Percentiles rank a stretch among this genome's conserved stretches.
These are phyloP conservation scores for Trinorchestia longiramus DNA, from an alignment of 1,140 invertebrate genomes.

Conservation along the genomic window DNA sequence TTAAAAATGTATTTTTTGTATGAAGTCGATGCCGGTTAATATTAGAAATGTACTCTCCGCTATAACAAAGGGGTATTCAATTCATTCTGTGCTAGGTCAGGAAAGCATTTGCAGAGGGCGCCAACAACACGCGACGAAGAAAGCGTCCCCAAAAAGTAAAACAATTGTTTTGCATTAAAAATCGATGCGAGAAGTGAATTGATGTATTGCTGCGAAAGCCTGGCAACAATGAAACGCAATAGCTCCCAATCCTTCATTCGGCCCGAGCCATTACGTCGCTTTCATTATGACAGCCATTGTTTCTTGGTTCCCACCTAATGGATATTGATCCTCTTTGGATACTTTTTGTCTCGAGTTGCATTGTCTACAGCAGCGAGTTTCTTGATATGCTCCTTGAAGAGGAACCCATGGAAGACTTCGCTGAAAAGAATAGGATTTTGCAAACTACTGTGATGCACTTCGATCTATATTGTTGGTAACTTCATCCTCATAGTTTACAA, in stretches of 20 bases:
- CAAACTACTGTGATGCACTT: neutral
- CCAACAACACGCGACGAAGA: neutral
- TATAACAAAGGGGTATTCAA: neutral
- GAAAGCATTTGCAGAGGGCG: neutral
- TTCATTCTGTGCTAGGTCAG: neutral
- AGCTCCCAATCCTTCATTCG: slow-evolving; percentile 45
- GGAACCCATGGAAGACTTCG: neutral
- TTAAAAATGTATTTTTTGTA: neutral
- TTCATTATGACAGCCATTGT: slow-evolving; percentile 55
- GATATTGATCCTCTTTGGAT: slow-evolving; percentile 54
- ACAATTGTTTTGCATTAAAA: slow-evolving; percentile 24
- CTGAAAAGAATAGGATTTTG: neutral
- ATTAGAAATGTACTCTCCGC: neutral
- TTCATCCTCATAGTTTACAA: neutral
- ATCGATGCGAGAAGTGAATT: slow-evolving; percentile 49
- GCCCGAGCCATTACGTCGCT: slow-evolving; percentile 42
- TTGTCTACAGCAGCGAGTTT: slow-evolving; percentile 35
- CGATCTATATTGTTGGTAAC: neutral
- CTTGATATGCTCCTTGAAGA: slow-evolving; percentile 47
- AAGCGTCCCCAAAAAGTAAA: neutral
- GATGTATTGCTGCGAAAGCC: slow-evolving; percentile 46
- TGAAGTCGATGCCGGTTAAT: neutral
- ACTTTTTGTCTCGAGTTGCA: slow-evolving; percentile 52
- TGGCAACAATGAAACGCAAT: slow-evolving; percentile 45
- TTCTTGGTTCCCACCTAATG: slow-evolving; percentile 52